Evolutionary conservation across 2,113 vertebrate species (phyloP).

Genomic region (Carassius carassius): DNA sequence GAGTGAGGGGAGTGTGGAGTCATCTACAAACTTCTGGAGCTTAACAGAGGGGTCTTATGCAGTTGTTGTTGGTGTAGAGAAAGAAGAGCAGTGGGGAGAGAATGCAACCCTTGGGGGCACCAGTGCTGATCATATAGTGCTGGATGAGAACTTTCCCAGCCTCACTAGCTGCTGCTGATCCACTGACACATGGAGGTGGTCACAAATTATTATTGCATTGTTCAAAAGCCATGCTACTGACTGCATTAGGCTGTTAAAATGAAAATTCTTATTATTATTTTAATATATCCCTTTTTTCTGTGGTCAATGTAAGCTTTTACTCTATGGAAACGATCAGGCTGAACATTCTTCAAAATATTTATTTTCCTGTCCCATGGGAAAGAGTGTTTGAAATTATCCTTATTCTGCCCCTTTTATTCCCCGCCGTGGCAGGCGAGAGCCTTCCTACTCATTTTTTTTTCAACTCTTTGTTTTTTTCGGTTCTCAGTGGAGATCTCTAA

Average conservation of each 20-base stretch:
- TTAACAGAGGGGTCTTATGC: too few relatives aligned
- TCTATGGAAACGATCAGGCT: neutral
- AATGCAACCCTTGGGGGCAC: too few relatives aligned
- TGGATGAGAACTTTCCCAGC: too few relatives aligned
- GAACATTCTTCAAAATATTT: neutral
- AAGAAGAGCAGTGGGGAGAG: too few relatives aligned
- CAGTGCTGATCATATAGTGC: too few relatives aligned
- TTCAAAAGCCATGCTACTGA: neutral
- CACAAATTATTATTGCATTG: neutral
- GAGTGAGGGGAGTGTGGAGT: too few relatives aligned
- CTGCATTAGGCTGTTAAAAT: neutral
- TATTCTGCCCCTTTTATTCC: conserved; percentile 57
- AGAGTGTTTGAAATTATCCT: neutral
- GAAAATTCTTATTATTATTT: too few relatives aligned
- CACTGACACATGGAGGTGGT: too few relatives aligned
- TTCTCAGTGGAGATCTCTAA: conserved; percentile 71
- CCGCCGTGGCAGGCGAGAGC: conserved; percentile 22
- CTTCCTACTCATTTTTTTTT: conserved; percentile 42
- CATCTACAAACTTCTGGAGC: too few relatives aligned
- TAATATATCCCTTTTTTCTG: neutral
- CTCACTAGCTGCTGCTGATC: too few relatives aligned
- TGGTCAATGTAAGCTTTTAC: neutral
- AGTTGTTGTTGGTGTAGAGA: too few relatives aligned
- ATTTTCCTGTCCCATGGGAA: neutral
- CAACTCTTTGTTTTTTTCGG: neutral